Base-by-base conservation (phyloP, 1,140 invertebrate genomes). In the Magallana gigas region DNA sequence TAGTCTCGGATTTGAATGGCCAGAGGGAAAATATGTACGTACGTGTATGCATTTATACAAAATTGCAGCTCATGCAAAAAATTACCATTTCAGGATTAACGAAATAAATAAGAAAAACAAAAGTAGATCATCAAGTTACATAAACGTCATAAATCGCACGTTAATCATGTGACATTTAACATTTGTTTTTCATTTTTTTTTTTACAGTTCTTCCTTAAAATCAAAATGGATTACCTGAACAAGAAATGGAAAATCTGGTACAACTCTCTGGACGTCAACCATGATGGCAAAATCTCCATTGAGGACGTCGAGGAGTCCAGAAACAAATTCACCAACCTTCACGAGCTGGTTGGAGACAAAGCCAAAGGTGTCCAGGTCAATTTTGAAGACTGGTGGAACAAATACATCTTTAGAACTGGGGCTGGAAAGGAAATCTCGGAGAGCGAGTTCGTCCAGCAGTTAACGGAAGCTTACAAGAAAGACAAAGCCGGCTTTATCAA, bases 241-340 rank as follows among this genome's bases (percentile, higher is more conserved):
- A 18, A 71, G 71, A 91, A 91, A 76, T 91, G 90, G 90, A 90
- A 89, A 83, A 84, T 89, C 62, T 91, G 90, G 90, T 91, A 91
- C 71, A 88, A 89, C 56, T 91, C 90, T 6, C 87, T 91, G 11
- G 90, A 91, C 85, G 90, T 91, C 68, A 91, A 91, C 85, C 90
- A 91, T 14, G 90, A 91, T 36, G 90, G 90, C 3, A 91, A 85
- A 3, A 89, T 91, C 59, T 91, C 90, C 8, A 84, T 91, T 18
- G 90, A 84, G 6, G 90, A 91, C 82, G 90, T 91, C 1, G 90
- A 91, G 23, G 90, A 91, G 48, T 91, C 90, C 60, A 87, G 91
- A 29, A 90, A 71, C 57, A 91, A 91, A 64, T 91, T 91, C 57
- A 88, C 90, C 68, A 86, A 90, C 23, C 88, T 91, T 0, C 90